Evolutionary conservation across 1,140 invertebrate species (phyloP), one percentile per base, ranked within the genome.

Genomic region (Ceratina japonica): DNA sequence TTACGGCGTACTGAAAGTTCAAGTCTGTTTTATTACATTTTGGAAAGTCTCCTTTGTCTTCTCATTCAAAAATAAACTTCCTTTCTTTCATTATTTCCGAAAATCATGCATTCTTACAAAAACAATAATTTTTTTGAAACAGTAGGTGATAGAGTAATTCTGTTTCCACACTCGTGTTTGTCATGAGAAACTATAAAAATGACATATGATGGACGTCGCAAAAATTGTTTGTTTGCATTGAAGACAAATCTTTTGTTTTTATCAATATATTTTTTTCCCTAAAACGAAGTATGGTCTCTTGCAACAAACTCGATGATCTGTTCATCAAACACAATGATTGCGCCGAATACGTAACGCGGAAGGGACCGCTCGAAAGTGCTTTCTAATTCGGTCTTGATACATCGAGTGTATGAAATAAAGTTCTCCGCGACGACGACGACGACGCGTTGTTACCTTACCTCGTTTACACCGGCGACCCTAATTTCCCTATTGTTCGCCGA

Each of bases 381-480:
- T 84, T 84, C 75, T 84, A 85, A 58, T 73, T 56, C 62, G 66
- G 20, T 78, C 59, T 75, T 66, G 75, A 84, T 79, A 74, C 73
- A 8, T 12, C 22, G n/a, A 27, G n/a, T 8, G 8, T 15, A 56
- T n/a, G 54, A 24, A 81, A 76, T 66, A 18, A 76, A 85, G 69
- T 78, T 58, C 69, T 31, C 27, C 24, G 20, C 22, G 58, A 56
- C 27, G 74, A n/a, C n/a, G n/a, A n/a, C 22, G 58, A 56, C 27
- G 74, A 5, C 54, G 54, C 54, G 54, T 56, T 31, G 22, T 73
- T 70, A 56, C 75, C 44, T 73, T 72, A 61, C 83, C 83, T 78
- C 77, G 73, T 85, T 86, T 78, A 70, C 83, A 76, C 74, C 59
- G 59, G 49, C 80, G 84, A 82, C 84, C 83, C 74, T 86, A 86